Conservation (phyloP, 2,797 vertebrate species). For the Peromyscus melanophrys region DNA sequence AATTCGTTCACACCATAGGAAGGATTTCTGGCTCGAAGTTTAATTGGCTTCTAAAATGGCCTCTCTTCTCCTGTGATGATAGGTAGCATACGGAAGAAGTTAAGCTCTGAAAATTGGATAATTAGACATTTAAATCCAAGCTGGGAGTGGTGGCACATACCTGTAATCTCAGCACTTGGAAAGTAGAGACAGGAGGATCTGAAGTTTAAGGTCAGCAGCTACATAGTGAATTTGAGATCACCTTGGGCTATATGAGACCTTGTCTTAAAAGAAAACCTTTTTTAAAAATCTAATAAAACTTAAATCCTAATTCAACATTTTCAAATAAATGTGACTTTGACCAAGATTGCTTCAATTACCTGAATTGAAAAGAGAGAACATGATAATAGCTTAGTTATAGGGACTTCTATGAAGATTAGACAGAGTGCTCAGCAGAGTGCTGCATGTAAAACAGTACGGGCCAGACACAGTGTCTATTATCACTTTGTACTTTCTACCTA, state of each 20-base stretch:
- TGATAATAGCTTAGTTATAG: not conserved
- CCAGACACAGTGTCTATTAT: constrained; percentile 9
- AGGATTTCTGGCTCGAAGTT: constrained; percentile 19
- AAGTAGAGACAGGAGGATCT: not conserved
- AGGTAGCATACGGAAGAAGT: constrained; percentile 19
- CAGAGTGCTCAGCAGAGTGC: not conserved
- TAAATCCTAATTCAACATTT: constrained; percentile 3
- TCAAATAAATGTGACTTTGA: not conserved
- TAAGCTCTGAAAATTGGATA: not conserved
- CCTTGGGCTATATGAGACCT: not conserved
- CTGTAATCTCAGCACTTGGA: not conserved
- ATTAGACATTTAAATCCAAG: constrained; percentile 34
- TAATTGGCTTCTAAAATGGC: not conserved
- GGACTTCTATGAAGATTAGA: not conserved
- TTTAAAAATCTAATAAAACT: not conserved
- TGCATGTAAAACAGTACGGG: not conserved
- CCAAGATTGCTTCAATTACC: not conserved
- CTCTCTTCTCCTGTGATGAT: constrained; percentile 14
- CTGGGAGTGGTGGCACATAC: not conserved
- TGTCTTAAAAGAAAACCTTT: not conserved
- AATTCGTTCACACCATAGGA: not conserved
- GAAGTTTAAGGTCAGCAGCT: not conserved
- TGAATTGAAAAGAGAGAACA: constrained; percentile 16
- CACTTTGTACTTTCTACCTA: not conserved
- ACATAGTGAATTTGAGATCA: not conserved